These are phyloP conservation scores for Hirudinaria manillensis DNA, from an alignment of 2,888 invertebrate genomes.

Conservation along the genomic window DNA sequence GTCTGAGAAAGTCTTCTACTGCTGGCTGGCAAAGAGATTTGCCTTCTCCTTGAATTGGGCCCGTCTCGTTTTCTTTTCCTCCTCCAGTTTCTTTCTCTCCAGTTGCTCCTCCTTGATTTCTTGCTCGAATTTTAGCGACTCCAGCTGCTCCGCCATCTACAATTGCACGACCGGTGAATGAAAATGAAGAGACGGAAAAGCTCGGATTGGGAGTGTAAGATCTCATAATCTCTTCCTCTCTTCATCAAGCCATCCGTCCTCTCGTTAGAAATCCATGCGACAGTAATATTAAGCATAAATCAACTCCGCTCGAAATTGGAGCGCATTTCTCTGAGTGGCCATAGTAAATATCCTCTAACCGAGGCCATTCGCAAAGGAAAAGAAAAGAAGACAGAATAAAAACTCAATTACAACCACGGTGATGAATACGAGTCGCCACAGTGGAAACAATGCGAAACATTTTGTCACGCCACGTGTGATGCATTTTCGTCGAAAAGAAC, in stretches of 20 bases:
- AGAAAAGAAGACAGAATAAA: too few relatives aligned
- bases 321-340: constrained; percentile 4
- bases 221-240: too few relatives aligned
- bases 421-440: too few relatives aligned
- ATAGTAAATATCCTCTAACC: too few relatives aligned
- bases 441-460: too few relatives aligned
- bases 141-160: constrained; percentile 75
- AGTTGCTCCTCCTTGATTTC: constrained; percentile 88
- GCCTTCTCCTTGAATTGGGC: constrained; percentile 83
- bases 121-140: constrained; percentile 79
- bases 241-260: too few relatives aligned
- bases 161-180: constrained; percentile 35
- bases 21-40: constrained; percentile 45
- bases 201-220: constrained; percentile 13
- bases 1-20: not conserved
- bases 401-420: too few relatives aligned
- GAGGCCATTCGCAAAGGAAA: too few relatives aligned
- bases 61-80: constrained; percentile 73
- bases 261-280: too few relatives aligned
- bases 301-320: not conserved
- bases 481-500: too few relatives aligned
- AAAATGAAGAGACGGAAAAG: too few relatives aligned
- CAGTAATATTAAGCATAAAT: constrained; percentile 14
- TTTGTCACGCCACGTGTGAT: too few relatives aligned
- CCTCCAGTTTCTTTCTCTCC: constrained; percentile 73